phyloP scores from a whole-genome alignment of 2,888 invertebrate species.

The Polyommatus icarus region DNA sequence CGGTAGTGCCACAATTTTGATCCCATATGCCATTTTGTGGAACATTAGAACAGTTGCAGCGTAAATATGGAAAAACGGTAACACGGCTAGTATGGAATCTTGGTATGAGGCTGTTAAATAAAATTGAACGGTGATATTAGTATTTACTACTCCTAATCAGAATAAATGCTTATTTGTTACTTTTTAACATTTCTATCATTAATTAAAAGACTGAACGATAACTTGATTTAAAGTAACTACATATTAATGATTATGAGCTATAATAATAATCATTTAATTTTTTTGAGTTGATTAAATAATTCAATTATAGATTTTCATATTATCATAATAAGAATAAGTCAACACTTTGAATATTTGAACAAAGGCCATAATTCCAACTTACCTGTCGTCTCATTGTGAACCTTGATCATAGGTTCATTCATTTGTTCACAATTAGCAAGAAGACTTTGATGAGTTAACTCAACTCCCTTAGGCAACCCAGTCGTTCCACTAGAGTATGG shows the following conservation, averaged over 20 bases:
- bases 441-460: slow-evolving; percentile 82
- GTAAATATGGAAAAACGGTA: slow-evolving; percentile 92
- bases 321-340: neutral
- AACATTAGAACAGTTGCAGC: slow-evolving; percentile 83
- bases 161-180: too few species aligned
- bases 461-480: slow-evolving; percentile 89
- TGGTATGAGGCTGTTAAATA: slow-evolving; percentile 73
- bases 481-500: slow-evolving; percentile 95
- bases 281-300: too few species aligned
- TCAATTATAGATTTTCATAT: too few species aligned
- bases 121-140: neutral
- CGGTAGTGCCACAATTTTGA: slow-evolving; percentile 84
- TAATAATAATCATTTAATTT: too few species aligned
- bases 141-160: too few species aligned
- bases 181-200: too few species aligned
- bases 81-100: slow-evolving; percentile 82
- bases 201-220: too few species aligned
- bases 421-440: slow-evolving; percentile 74
- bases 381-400: slow-evolving; percentile 67
- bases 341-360: neutral
- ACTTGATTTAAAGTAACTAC: too few species aligned
- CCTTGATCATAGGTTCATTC: slow-evolving; percentile 53
- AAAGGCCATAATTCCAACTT: neutral
- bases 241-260: too few species aligned
- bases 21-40: slow-evolving; percentile 81